phyloP scores from a whole-genome alignment of 2,113 vertebrate genomes.

The Myotis brandtii region DNA sequence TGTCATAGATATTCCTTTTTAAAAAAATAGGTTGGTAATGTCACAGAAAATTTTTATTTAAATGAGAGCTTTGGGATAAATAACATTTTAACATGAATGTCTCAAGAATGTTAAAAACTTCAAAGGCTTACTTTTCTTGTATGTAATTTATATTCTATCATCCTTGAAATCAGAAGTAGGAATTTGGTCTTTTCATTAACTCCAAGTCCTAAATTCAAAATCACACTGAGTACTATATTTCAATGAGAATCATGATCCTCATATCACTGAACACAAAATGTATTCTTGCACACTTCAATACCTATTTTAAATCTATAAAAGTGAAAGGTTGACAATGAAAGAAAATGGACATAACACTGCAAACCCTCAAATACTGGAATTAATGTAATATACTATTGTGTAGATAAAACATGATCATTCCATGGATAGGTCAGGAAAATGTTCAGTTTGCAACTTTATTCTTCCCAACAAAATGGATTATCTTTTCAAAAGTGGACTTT shows the following conservation, averaged over 20 bases:
- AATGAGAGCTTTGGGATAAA: background rate
- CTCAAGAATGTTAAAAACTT: background rate
- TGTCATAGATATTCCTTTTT: background rate
- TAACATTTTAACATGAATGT: background rate
- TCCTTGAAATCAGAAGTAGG: background rate
- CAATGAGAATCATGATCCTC: background rate
- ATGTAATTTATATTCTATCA: background rate
- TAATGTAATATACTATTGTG: background rate
- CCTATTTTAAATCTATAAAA: background rate
- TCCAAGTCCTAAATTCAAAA: background rate
- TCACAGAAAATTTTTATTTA: background rate
- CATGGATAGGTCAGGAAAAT: background rate
- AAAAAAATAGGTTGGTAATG: background rate
- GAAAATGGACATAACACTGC: background rate
- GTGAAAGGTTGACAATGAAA: background rate
- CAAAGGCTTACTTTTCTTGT: background rate
- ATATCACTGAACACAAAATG: conserved; percentile 11
- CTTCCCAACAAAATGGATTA: background rate
- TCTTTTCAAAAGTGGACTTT: background rate
- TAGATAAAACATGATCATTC: background rate
- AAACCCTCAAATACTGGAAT: background rate
- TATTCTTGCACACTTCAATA: background rate
- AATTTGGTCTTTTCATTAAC: conserved; percentile 35
- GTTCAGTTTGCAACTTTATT: background rate
- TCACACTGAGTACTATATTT: background rate